Percentiles rank a stretch among this genome's conserved stretches.
Conservation (phyloP, 2,888 invertebrate genomes). For the Alcis repandata region DNA sequence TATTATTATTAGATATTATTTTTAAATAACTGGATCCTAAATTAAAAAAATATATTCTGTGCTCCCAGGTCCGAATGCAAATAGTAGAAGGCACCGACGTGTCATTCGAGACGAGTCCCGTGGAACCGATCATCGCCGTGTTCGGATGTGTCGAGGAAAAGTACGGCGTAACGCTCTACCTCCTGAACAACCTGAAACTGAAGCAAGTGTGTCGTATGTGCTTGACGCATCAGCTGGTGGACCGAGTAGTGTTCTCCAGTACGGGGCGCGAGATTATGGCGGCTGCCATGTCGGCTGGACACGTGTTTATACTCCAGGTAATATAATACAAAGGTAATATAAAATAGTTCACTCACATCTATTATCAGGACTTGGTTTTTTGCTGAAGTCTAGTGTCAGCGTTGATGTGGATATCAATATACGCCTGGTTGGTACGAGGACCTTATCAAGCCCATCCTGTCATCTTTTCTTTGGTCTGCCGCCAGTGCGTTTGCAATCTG, state of each 20-base stretch:
- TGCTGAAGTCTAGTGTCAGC: no score
- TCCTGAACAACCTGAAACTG: constrained; percentile 47
- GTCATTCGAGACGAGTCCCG: constrained; percentile 71
- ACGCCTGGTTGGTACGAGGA: no score
- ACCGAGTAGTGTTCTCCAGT: constrained; percentile 69
- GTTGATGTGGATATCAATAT: no score
- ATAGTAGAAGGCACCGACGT: constrained; percentile 65
- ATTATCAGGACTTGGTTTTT: no score
- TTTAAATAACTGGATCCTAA: no score
- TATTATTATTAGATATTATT: no score
- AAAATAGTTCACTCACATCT: no score
- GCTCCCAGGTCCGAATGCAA: constrained; percentile 63
- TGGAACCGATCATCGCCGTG: constrained; percentile 68
- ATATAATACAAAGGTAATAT: no score
- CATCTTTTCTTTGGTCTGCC: no score
- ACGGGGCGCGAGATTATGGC: constrained; percentile 70
- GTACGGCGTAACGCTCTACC: constrained; percentile 69
- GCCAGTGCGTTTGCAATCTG: no score
- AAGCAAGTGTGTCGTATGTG: constrained; percentile 56
- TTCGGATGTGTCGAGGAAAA: constrained; percentile 66
- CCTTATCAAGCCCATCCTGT: no score
- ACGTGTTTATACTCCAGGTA: constrained; percentile 76
- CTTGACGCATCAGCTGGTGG: constrained; percentile 78
- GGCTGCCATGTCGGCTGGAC: constrained; percentile 79
- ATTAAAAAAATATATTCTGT: no score